Conservation (phyloP, 2,113 vertebrate species). For the Silurus glanis region DNA sequence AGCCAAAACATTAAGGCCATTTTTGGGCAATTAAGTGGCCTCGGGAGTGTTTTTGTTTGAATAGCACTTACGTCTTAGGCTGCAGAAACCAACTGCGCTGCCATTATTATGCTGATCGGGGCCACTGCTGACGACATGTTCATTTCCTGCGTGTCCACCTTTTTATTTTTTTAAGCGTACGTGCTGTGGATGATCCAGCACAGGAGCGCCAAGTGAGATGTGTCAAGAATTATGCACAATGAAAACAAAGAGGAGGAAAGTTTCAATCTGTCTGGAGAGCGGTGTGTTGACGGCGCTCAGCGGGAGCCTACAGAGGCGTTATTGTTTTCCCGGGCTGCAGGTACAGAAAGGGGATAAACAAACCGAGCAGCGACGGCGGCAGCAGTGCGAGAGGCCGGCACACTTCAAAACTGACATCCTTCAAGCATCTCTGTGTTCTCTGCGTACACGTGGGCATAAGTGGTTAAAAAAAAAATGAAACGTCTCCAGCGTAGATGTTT, state of each 20-base stretch:
- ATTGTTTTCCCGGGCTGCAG: constrained; percentile 52
- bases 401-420: constrained; percentile 32
- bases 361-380: constrained; percentile 36
- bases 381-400: constrained; percentile 19
- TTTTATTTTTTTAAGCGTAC: background rate
- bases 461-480: background rate
- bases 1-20: constrained; percentile 39
- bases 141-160: constrained; percentile 28
- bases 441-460: background rate
- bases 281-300: constrained; percentile 25
- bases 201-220: background rate
- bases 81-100: constrained; percentile 33
- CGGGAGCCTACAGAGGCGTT: constrained; percentile 39
- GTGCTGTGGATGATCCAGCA: background rate
- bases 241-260: constrained; percentile 46
- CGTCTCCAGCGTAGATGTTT: background rate
- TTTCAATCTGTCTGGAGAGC: constrained; percentile 28
- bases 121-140: constrained; percentile 33
- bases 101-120: constrained; percentile 47
- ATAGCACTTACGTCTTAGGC: constrained; percentile 27
- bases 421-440: constrained; percentile 7
- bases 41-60: constrained; percentile 44
- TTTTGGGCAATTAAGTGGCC: constrained; percentile 38
- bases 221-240: background rate
- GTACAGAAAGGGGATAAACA: constrained; percentile 53